A percentile compares a stretch with the other conserved stretches of the same genome.
Conservation (phyloP, 2,888 invertebrate genomes). For the Neocrepidodera transversa region DNA sequence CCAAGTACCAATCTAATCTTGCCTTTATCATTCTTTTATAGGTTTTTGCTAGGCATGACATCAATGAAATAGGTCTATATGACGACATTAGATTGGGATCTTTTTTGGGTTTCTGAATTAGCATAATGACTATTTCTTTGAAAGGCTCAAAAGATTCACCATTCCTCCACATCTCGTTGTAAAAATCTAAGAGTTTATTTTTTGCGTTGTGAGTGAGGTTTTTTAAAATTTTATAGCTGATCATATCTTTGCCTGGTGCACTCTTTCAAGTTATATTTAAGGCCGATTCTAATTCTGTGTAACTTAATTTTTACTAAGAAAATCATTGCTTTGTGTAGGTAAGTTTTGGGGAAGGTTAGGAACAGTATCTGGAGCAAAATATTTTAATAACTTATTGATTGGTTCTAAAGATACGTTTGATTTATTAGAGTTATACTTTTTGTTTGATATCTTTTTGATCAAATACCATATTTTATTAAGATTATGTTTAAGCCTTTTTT, state of each 20-base stretch:
- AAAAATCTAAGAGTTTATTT: background rate
- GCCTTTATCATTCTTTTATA: too few relatives aligned
- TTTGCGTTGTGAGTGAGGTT: too few relatives aligned
- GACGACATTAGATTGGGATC: conserved; percentile 6
- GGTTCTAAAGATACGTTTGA: too few relatives aligned
- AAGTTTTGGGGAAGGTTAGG: background rate
- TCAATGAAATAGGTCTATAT: too few relatives aligned
- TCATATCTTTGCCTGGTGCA: too few relatives aligned
- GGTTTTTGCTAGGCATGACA: too few relatives aligned
- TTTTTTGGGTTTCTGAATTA: conserved; percentile 7
- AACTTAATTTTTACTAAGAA: too few relatives aligned
- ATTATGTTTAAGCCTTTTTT: background rate
- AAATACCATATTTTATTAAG: conserved; percentile 9
- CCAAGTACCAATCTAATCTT: too few relatives aligned
- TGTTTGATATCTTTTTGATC: conserved; percentile 7
- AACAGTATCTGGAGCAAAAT: conserved; percentile 6
- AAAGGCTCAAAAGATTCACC: too few relatives aligned
- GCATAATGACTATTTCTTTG: too few relatives aligned
- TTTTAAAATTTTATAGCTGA: conserved; percentile 13
- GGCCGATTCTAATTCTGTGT: conserved; percentile 10
- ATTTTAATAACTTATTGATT: conserved; percentile 3
- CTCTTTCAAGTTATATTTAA: conserved; percentile 9
- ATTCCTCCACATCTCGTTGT: background rate
- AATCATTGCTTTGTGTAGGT: too few relatives aligned
- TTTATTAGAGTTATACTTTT: conserved; percentile 2